phyloP scores from a whole-genome alignment of 2,888 invertebrate genomes.

The Lycocerus yunnanus region DNA sequence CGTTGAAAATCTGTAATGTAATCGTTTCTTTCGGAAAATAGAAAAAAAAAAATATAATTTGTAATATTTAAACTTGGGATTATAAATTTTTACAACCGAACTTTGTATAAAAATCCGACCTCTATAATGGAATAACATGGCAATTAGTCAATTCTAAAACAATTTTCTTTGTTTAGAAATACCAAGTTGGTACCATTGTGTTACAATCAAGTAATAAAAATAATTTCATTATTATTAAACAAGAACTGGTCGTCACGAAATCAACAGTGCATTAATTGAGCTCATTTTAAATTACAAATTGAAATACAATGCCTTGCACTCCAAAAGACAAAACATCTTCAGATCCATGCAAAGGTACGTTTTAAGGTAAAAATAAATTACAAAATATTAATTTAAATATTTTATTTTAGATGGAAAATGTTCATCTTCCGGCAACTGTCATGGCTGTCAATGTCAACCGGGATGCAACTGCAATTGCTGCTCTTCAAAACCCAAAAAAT shows the following conservation, averaged over 20 bases:
- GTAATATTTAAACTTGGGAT: too few relatives aligned
- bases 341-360: slow-evolving; percentile 19
- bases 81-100: too few relatives aligned
- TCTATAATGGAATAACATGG: not conserved
- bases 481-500: slow-evolving; percentile 8
- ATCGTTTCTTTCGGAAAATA: too few relatives aligned
- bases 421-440: slow-evolving; percentile 8
- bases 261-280: not conserved
- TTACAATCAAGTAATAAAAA: not conserved
- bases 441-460: slow-evolving; percentile 19
- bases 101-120: not conserved
- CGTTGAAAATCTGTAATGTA: too few relatives aligned
- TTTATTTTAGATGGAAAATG: slow-evolving; percentile 31
- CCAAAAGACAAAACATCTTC: slow-evolving; percentile 8
- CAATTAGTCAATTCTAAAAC: not conserved
- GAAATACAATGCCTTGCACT: slow-evolving; percentile 1
- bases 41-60: too few relatives aligned
- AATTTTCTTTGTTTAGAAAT: not conserved
- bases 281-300: not conserved
- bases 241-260: not conserved
- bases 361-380: not conserved
- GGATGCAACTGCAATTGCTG: slow-evolving; percentile 27
- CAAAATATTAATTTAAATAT: not conserved
- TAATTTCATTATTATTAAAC: not conserved
- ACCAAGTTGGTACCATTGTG: not conserved